Evolutionary conservation across 2,888 invertebrate genomes (phyloP).

Genomic region (Hanleya hanleyi): DNA sequence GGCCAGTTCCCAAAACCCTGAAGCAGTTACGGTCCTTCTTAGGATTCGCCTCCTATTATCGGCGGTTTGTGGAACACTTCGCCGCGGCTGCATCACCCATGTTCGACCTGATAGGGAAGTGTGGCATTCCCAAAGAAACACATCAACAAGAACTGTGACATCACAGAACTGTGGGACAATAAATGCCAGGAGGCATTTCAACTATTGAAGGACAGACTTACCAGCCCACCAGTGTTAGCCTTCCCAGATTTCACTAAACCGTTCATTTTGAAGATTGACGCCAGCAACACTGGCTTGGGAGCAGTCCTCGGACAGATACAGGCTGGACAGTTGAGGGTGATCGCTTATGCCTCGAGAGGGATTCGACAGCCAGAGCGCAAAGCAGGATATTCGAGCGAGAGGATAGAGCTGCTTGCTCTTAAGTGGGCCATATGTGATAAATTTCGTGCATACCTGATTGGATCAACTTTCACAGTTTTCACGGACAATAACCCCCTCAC

Average conservation of each 20-base stretch:
- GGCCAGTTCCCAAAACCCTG: background rate
- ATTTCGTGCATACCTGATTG: constrained; percentile 29
- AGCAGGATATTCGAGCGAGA: constrained; percentile 30
- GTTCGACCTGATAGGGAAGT: background rate
- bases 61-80: background rate
- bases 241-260: constrained; percentile 27
- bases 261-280: constrained; percentile 25
- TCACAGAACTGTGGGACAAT: constrained; percentile 14
- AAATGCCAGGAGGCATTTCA: constrained; percentile 32
- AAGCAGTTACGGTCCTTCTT: background rate
- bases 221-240: constrained; percentile 28
- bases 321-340: constrained; percentile 23
- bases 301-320: constrained; percentile 28
- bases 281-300: constrained; percentile 21
- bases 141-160: background rate
- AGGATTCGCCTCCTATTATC: background rate
- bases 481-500: constrained; percentile 28
- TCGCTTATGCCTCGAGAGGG: constrained; percentile 32
- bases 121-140: background rate
- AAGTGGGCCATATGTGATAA: constrained; percentile 40
- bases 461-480: constrained; percentile 18
- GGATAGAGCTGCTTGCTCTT: constrained; percentile 33
- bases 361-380: constrained; percentile 26
- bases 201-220: constrained; percentile 25
- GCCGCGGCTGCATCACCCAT: background rate